Base-by-base conservation (phyloP, 2,888 invertebrate species). In the Mactromeris polynyma region DNA sequence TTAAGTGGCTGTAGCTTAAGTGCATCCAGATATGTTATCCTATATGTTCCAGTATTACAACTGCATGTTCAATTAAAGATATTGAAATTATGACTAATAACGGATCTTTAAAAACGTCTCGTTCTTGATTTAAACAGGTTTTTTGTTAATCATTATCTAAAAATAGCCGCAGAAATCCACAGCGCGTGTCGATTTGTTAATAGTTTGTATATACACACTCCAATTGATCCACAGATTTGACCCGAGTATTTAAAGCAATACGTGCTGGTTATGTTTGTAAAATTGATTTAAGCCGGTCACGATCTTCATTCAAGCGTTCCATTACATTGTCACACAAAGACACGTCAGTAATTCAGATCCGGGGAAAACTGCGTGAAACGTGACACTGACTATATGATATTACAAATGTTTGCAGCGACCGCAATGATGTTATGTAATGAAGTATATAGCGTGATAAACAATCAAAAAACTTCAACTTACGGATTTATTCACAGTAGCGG, bases 61-160 rank as follows among this genome's bases (percentile, higher is more conserved):
- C 26, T 26, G n/a, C 26, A 26, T 64, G n/a, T 64, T 26, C 58
- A 21, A 64, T 64, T 26, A 64, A 64, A 9, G 26, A 64, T 9
- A 64, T 64, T 26, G 58, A 26, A 21, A n/a, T 26, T 26, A 26
- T 9, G n/a, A 64, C 2, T 64, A 26, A 64, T 26, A 26, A 26
- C 3, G 33, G 73, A 36, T 73, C 46, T n/a, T n/a, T 31, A 73
- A 31, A 51, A 42, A 31, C n/a, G 14, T 83, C 31, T 9, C 46
- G n/a, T 84, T 84, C 69, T 51, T 54, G 11, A 54, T 54, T 51
- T 77, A 84, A 84, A 84, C 84, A 78, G 84, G 84, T 84, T 84
- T 85, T 77, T n/a, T 81, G 31, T 85, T 81, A 86, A 40, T 86
- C 86, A 85, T 85, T 80, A 6, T 81, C 86, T 86, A 86, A 86